Percentiles rank a stretch among this genome's conserved stretches.
These are phyloP conservation scores for Oxyruncus cristatus DNA, from an alignment of 2,113 vertebrate genomes.

Conservation along the genomic window DNA sequence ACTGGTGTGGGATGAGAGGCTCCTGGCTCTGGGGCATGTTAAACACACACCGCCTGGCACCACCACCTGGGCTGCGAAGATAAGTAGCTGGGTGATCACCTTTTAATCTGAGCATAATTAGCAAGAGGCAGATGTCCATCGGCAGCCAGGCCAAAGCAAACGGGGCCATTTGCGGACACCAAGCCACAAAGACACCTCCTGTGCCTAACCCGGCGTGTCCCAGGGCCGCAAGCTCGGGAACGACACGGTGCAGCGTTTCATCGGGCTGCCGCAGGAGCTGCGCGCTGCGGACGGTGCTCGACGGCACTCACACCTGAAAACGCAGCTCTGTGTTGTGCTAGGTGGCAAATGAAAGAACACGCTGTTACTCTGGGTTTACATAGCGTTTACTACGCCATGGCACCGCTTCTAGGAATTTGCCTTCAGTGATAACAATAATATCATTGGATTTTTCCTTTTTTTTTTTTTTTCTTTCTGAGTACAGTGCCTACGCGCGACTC, in stretches of 20 bases:
- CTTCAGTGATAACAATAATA: slow-evolving; percentile 3
- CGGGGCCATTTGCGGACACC: neutral
- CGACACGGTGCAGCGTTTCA: neutral
- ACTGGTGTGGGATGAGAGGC: neutral
- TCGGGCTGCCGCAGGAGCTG: neutral
- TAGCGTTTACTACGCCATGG: neutral
- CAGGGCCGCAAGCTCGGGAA: neutral
- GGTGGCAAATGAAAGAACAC: neutral
- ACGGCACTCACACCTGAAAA: neutral
- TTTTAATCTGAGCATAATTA: neutral
- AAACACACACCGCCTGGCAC: neutral
- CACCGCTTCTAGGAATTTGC: neutral
- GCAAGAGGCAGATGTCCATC: neutral
- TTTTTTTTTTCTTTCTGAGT: neutral
- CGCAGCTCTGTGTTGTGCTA: neutral
- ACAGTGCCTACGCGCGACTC: neutral
- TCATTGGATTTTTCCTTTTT: neutral
- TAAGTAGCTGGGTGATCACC: slow-evolving; percentile 1
- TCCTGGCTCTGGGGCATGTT: neutral
- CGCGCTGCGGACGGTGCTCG: accelerated
- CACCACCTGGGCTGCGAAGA: neutral
- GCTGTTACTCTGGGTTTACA: neutral
- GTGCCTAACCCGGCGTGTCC: neutral
- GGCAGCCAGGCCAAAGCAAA: neutral
- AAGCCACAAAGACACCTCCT: neutral